phyloP scores from a whole-genome alignment of 2,797 vertebrate species.

The Pteronotus mesoamericanus region DNA sequence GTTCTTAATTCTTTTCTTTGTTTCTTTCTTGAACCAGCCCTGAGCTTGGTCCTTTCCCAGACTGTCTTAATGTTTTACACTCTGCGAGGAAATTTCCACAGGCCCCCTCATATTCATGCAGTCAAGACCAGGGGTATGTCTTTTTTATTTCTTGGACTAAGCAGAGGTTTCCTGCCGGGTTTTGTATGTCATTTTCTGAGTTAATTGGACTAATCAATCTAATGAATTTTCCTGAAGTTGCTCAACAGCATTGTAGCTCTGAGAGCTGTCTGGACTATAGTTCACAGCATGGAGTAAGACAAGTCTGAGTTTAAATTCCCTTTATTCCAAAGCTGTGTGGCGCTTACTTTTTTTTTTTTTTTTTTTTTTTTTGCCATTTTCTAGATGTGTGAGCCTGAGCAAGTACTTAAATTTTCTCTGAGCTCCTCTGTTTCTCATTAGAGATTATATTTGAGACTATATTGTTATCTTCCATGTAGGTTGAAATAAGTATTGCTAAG shows the following conservation, averaged over 20 bases:
- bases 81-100: constrained; percentile 40
- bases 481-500: neutral
- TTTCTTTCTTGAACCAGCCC: constrained; percentile 30
- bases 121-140: neutral
- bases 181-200: constrained; percentile 59
- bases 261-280: neutral
- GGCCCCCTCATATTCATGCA: neutral
- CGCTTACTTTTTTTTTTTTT: neutral
- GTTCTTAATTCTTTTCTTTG: constrained; percentile 59
- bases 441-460: neutral
- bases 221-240: constrained; percentile 65
- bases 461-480: neutral
- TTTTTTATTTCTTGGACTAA: constrained; percentile 69
- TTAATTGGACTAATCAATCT: constrained; percentile 71
- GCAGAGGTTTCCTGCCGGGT: constrained; percentile 70
- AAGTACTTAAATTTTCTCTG: neutral
- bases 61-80: constrained; percentile 27
- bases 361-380: neutral
- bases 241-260: neutral
- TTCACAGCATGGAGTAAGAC: neutral
- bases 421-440: neutral
- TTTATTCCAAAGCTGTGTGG: neutral
- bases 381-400: neutral
- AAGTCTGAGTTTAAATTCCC: neutral
- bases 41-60: constrained; percentile 54